Evolutionary conservation across 2,888 invertebrate genomes (phyloP), one percentile per base, ranked within the genome.

Genomic region (Euphydryas editha): DNA sequence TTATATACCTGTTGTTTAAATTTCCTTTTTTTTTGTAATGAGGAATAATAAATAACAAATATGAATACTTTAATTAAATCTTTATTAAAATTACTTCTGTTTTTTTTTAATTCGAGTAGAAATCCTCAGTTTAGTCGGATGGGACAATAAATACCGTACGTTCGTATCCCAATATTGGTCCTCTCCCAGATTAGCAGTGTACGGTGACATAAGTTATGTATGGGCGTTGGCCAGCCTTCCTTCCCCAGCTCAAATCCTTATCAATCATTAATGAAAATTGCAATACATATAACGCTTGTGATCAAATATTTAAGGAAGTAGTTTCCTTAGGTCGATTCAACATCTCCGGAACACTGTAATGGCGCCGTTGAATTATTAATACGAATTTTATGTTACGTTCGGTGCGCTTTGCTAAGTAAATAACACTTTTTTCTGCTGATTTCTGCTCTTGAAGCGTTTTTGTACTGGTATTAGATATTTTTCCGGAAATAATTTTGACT

Each of bases 231-330:
- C 73, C 76, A 77, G 72, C 75, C 76, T 77, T 76, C 77, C 77
- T 77, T 76, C 80, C 85, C 81, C 81, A 75, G 79, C 83, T 83
- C 81, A 82, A 84, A 82, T 85, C 81, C 83, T 80, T 80, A 81
- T 91, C 87, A 89, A 87, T 88, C 79, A 87, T 90, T 91, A 88
- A 91, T 90, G 86, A 86, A 90, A 90, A 91, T 90, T 91, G 89
- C 92, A 90, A 90, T 92, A 90, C 88, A 90, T 90, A 91, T 91
- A 90, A 90, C 88, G 86, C 84, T 78, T 80, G 75, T 76, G 81
- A 81, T 91, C 84, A 88, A 92, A 91, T 92, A 92, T 92, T 91
- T 82, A 91, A 78, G 75, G 73, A 75, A 80, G 84, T 86, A 89
- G 90, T 89, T 87, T 85, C 70, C 73, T 68, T 66, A 67, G 68